Percentiles rank a stretch among this genome's conserved stretches.
Conservation (phyloP, 2,888 invertebrate genomes). For the Drosophila heteroneura region DNA sequence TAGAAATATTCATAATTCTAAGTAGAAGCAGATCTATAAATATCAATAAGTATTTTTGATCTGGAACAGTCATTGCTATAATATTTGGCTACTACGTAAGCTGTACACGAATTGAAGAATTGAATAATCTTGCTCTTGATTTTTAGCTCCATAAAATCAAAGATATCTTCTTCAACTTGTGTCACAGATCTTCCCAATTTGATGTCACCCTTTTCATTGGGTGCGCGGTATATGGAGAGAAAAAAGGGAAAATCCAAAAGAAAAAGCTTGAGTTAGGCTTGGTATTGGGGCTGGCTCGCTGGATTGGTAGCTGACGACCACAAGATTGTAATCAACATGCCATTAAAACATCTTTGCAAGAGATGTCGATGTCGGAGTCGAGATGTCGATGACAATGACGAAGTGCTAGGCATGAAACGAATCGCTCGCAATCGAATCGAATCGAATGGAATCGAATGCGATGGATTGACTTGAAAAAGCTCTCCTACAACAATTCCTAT, state of each 20-base stretch:
- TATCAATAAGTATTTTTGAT: background rate
- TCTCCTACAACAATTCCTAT: conserved; percentile 2
- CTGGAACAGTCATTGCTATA: background rate
- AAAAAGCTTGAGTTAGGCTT: conserved; percentile 45
- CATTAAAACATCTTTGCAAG: conserved; percentile 81
- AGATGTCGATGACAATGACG: conserved; percentile 76
- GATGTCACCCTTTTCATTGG: background rate
- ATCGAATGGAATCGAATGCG: conserved; percentile 60
- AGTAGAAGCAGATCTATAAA: background rate
- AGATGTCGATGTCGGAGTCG: conserved; percentile 70
- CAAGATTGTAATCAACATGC: conserved; percentile 82
- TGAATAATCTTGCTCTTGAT: background rate
- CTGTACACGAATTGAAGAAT: background rate
- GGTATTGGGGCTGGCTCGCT: conserved; percentile 15
- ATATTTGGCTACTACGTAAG: background rate
- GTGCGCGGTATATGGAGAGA: conserved; percentile 10
- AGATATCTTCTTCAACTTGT: background rate
- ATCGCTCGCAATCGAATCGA: conserved; percentile 61
- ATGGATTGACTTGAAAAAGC: conserved; percentile 53
- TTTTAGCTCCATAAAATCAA: background rate
- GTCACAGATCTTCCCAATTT: background rate
- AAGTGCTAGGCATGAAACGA: conserved; percentile 73
- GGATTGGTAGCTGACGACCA: conserved; percentile 54
- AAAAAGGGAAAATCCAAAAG: conserved; percentile 54
- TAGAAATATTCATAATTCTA: background rate